Evolutionary conservation across 2,888 invertebrate species (phyloP).

Genomic region (Drosophila emarginata): DNA sequence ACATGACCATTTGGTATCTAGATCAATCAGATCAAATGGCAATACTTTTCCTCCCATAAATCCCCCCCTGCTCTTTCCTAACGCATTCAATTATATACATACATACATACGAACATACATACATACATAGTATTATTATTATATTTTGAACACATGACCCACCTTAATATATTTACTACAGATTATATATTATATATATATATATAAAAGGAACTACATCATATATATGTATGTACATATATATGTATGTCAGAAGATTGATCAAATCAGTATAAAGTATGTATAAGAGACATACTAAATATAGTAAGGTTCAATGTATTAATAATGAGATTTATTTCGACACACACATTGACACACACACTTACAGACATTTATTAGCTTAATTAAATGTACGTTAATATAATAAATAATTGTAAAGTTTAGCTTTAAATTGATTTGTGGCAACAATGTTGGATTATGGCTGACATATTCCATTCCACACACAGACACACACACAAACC

Average conservation of each 20-base stretch:
- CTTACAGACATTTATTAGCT: conserved; percentile 34
- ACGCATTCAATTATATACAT: conserved; percentile 30
- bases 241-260: conserved; percentile 39
- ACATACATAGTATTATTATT: conserved; percentile 5
- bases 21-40: conserved; percentile 8
- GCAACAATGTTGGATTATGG: not conserved
- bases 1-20: not conserved
- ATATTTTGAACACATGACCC: conserved; percentile 56
- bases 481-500: conserved; percentile 14
- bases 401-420: conserved; percentile 42
- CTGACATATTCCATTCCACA: not conserved
- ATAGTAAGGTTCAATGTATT: conserved; percentile 31
- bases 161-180: conserved; percentile 46
- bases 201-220: conserved; percentile 36
- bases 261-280: conserved; percentile 39
- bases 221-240: conserved; percentile 27
- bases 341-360: conserved; percentile 11
- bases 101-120: not conserved
- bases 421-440: conserved; percentile 46
- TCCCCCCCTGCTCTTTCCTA: conserved; percentile 9
- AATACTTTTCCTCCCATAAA: not conserved
- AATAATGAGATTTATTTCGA: conserved; percentile 10
- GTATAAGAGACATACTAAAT: conserved; percentile 24
- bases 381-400: conserved; percentile 35
- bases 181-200: conserved; percentile 50